Percentiles rank a stretch among this genome's conserved stretches.
These are phyloP conservation scores for Gopherus flavomarginatus DNA, from an alignment of 2,113 vertebrate genomes.

Conservation along the genomic window DNA sequence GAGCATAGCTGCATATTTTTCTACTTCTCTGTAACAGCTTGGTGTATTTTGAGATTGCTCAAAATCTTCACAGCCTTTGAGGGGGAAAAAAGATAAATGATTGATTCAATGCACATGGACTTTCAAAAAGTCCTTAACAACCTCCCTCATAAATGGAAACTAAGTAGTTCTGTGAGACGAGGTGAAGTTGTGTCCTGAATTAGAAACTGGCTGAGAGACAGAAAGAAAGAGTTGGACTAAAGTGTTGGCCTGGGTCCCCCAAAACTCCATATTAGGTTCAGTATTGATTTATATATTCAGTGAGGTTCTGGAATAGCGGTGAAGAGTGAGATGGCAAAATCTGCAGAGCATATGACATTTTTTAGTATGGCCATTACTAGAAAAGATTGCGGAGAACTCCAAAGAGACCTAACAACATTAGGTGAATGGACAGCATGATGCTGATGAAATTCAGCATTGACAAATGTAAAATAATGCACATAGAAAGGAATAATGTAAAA, in stretches of 20 bases:
- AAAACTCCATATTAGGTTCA: not conserved
- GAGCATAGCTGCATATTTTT: not conserved
- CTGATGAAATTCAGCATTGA: too few relatives aligned
- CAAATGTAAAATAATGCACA: too few relatives aligned
- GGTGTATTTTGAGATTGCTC: not conserved
- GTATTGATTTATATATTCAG: not conserved
- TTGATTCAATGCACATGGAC: not conserved
- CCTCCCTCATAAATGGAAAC: not conserved
- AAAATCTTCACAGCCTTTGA: not conserved
- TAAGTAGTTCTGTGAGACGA: not conserved
- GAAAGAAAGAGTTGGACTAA: not conserved
- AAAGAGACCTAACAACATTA: not conserved
- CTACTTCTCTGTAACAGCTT: not conserved
- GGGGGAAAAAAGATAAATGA: not conserved
- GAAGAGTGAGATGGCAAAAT: not conserved
- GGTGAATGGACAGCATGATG: not conserved
- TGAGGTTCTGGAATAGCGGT: not conserved
- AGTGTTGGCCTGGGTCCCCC: not conserved
- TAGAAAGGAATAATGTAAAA: too few relatives aligned
- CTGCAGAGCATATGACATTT: not conserved
- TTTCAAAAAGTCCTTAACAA: not conserved
- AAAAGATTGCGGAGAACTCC: not conserved
- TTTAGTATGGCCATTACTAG: not conserved
- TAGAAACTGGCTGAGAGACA: not conserved
- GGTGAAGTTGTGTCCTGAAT: not conserved